These are phyloP conservation scores for Patella caerulea DNA, from an alignment of 2,888 invertebrate genomes.

Conservation along the genomic window DNA sequence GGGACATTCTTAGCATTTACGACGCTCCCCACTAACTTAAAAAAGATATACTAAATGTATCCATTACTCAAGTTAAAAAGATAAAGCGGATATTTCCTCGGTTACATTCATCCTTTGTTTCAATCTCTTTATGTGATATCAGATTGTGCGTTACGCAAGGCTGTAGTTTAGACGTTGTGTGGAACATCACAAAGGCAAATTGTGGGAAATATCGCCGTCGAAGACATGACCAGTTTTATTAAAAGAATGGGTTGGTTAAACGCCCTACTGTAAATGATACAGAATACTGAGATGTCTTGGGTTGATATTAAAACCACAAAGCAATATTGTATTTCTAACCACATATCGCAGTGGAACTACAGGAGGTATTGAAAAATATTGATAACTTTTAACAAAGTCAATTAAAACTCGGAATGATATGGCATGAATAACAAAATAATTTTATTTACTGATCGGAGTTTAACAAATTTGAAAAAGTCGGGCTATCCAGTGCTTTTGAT, in stretches of 20 bases:
- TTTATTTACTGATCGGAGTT: too few species aligned
- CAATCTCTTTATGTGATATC: background rate
- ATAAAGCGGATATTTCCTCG: background rate
- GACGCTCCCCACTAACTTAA: constrained; percentile 5
- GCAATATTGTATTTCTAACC: background rate
- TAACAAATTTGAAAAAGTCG: too few species aligned
- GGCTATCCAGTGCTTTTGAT: too few species aligned
- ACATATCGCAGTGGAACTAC: too few species aligned
- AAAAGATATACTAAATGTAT: constrained; percentile 9
- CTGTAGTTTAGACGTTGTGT: background rate
- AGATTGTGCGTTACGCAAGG: background rate
- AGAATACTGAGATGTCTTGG: background rate
- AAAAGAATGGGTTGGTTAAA: background rate
- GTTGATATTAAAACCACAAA: background rate
- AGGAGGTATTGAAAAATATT: too few species aligned
- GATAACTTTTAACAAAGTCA: too few species aligned
- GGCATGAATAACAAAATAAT: too few species aligned
- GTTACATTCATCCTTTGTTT: constrained; percentile 7
- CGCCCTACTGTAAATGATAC: constrained; percentile 7
- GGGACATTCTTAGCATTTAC: background rate
- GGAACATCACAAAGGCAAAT: background rate
- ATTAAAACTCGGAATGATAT: too few species aligned
- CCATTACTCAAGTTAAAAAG: background rate
- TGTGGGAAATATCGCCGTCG: background rate
- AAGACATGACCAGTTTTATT: background rate